phyloP scores from a whole-genome alignment of 92 coral and sea anemone species.

The Palythoa grandiflora region DNA sequence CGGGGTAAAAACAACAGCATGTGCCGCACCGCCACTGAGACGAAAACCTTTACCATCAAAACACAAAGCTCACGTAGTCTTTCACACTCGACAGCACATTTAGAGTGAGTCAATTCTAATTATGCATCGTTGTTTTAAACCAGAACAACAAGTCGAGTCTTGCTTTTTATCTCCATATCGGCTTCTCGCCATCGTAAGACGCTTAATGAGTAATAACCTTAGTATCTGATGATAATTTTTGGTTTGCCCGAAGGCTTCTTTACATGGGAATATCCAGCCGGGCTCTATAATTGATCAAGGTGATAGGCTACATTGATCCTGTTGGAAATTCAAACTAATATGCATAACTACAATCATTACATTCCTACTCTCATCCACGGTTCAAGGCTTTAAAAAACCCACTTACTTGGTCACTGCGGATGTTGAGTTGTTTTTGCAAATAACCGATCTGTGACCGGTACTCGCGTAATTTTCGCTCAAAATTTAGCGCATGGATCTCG shows the following conservation, averaged over 20 bases:
- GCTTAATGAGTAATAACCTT: conserved; percentile 42
- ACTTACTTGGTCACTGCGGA: conserved; percentile 90
- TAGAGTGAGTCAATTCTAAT: conserved; percentile 40
- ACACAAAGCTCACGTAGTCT: conserved; percentile 35
- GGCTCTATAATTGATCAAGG: conserved; percentile 70
- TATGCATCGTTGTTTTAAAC: conserved; percentile 22
- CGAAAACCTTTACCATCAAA: conserved; percentile 36
- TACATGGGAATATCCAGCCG: conserved; percentile 55
- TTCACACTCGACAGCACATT: conserved; percentile 77
- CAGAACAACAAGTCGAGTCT: conserved; percentile 25
- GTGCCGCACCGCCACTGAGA: conserved; percentile 49
- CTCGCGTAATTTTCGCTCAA: conserved; percentile 91
- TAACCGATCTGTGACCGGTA: conserved; percentile 93
- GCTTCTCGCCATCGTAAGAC: conserved; percentile 28
- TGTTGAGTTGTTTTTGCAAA: conserved; percentile 82
- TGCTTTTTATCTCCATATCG: conserved; percentile 17
- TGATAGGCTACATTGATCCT: conserved; percentile 68
- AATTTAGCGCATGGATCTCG: conserved; percentile 94
- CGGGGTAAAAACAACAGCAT: conserved; percentile 78
- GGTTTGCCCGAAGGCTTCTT: conserved; percentile 60
- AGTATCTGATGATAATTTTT: conserved; percentile 51
- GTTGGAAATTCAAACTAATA: conserved; percentile 44
- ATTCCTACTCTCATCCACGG: conserved; percentile 53
- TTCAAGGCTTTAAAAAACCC: conserved; percentile 49
- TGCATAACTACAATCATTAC: conserved; percentile 52